Percentiles rank a stretch among this genome's conserved stretches.
These are phyloP conservation scores for Podilymbus podiceps DNA, from an alignment of 2,113 vertebrate species.

Conservation along the genomic window DNA sequence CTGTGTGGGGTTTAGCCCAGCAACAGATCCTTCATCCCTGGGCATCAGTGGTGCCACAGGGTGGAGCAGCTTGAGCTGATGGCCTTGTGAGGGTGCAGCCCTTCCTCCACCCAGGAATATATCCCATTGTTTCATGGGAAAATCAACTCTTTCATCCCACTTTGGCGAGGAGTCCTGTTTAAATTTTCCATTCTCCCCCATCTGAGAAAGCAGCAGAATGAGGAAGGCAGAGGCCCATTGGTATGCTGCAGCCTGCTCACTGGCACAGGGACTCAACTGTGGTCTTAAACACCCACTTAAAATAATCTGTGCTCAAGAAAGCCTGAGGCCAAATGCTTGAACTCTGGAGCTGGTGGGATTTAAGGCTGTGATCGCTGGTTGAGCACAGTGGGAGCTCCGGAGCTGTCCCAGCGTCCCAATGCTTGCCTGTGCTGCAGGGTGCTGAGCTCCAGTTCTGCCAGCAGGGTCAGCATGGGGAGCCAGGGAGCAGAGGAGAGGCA, in stretches of 20 bases:
- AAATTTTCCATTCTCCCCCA: background rate
- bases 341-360: background rate
- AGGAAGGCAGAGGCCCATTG: background rate
- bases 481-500: background rate
- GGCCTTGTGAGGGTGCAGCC: background rate
- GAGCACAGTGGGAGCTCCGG: background rate
- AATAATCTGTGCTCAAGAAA: background rate
- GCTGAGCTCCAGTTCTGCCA: background rate
- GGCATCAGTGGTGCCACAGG: background rate
- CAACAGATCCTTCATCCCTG: background rate
- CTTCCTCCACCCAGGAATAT: background rate
- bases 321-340: background rate
- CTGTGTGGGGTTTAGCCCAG: background rate
- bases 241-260: accelerated
- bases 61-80: background rate
- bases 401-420: background rate
- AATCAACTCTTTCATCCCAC: background rate
- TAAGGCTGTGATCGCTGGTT: background rate
- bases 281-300: background rate
- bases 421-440: background rate
- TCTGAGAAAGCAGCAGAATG: background rate
- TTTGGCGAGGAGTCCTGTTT: background rate
- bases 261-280: background rate
- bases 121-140: background rate
- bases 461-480: background rate